phyloP scores from a whole-genome alignment of 1,140 invertebrate species.

The Anadara kagoshimensis region DNA sequence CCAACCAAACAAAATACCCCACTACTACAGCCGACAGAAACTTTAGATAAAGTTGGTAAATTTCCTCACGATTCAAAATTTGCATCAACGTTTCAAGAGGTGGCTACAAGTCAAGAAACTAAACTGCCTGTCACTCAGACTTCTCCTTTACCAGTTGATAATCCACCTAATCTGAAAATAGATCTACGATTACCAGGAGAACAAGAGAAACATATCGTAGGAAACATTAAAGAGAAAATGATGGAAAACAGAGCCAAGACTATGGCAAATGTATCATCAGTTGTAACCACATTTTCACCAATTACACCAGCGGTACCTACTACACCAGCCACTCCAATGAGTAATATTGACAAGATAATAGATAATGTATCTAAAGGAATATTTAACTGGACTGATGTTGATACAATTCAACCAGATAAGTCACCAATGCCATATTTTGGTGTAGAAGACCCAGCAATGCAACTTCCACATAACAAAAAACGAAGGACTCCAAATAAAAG shows the following conservation, averaged over 20 bases:
- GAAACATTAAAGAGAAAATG: conserved; percentile 4
- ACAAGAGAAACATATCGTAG: neutral
- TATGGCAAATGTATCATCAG: neutral
- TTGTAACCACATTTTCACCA: neutral
- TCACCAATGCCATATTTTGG: too few species aligned
- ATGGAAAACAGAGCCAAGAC: conserved; percentile 14
- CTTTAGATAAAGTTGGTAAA: too few species aligned
- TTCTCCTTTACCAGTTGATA: too few species aligned
- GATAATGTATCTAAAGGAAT: conserved; percentile 69
- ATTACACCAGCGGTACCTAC: neutral
- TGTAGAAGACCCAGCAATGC: too few species aligned
- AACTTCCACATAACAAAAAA: too few species aligned
- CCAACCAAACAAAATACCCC: too few species aligned
- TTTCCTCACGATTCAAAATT: too few species aligned
- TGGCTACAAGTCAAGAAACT: too few species aligned
- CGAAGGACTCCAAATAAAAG: too few species aligned
- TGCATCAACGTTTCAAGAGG: too few species aligned
- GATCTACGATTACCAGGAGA: conserved; percentile 1
- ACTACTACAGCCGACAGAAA: too few species aligned
- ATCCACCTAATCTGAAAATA: neutral
- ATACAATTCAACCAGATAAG: neutral
- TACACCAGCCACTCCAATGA: conserved; percentile 38
- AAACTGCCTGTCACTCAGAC: too few species aligned
- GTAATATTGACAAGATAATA: conserved; percentile 67
- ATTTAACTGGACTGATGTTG: conserved; percentile 54